Evolutionary conservation across 2,888 invertebrate species (phyloP), one percentile per base, ranked within the genome.

Genomic region (Acanthococcus lagerstroemiae): DNA sequence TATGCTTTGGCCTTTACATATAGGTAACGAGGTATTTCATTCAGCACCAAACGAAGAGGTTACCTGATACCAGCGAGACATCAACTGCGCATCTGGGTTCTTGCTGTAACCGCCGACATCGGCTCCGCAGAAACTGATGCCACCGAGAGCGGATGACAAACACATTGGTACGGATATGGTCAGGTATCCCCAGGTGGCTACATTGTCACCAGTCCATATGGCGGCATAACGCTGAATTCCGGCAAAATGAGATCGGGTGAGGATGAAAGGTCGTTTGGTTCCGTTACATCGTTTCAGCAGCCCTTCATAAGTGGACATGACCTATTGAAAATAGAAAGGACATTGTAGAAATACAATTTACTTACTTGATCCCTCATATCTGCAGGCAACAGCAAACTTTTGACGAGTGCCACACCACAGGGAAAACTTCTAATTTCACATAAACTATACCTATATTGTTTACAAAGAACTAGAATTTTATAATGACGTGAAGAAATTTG

Each of bases 91-190:
- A 71, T 96, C 95, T 0, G 97, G 96, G 77, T 95, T 93, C 70
- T 88, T 87, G 80, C 99, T 99, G 82, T 99, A 99, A 0, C 99
- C 99, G 4, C 95, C 97, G 24, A 99, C 86, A 78, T 99, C 99
- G 12, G 97, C 93, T 3, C 99, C 99, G 71, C 86, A 85, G 78
- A 95, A 93, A 6, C 92, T 89, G 71, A 95, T 83, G 0, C 99
- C 99, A 6, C 88, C 83, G 0, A 92, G 78, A 0, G 88, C 86
- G 56, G 95, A 80, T 0, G 91, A 88, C 2, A 99, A 79, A 72
- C 96, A 88, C 97, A 99, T 99, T 0, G 95, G 94, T 55, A 90
- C 83, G 0, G 89, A 86, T 3, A 84, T 83, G 55, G 86, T 85
- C 19, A 99, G 80, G 79, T 95, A 96, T 1, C 84, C 81, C 99